Conservation (phyloP, 2,113 vertebrate species). For the Notarius lentiginosus region DNA sequence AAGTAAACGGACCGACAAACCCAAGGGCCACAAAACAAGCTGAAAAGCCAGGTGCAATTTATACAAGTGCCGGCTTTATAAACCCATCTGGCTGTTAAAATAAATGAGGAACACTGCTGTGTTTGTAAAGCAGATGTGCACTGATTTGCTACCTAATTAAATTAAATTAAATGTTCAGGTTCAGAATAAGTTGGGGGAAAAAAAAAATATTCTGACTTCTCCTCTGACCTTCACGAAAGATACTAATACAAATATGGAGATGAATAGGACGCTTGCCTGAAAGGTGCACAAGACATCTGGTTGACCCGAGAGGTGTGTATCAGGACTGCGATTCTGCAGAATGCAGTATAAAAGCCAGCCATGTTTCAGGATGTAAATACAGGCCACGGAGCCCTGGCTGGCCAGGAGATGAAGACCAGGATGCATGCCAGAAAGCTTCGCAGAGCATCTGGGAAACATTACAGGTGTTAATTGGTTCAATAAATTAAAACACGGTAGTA, state of each 20-base stretch:
- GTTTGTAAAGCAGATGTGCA: constrained; percentile 7
- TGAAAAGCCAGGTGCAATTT: constrained; percentile 3
- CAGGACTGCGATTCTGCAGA: background rate
- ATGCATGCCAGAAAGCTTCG: too few relatives aligned
- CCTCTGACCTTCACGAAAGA: background rate
- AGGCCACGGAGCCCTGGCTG: background rate
- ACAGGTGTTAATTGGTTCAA: too few relatives aligned
- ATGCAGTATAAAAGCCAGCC: background rate
- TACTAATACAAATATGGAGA: too few relatives aligned
- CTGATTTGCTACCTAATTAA: background rate
- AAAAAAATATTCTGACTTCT: background rate
- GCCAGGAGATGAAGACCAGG: background rate
- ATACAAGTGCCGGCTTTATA: constrained; percentile 4
- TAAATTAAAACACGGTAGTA: too few relatives aligned
- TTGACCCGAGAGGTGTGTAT: background rate
- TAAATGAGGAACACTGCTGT: constrained; percentile 5
- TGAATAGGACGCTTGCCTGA: background rate
- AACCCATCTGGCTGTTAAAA: background rate
- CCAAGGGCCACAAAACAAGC: background rate
- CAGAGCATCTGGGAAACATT: too few relatives aligned
- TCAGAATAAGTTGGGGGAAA: background rate
- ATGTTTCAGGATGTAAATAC: too few relatives aligned
- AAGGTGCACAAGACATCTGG: background rate
- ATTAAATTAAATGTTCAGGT: background rate
- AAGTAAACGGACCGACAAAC: background rate